Base-by-base conservation (phyloP, 2,888 invertebrate genomes). In the Rhodophaea formosa region DNA sequence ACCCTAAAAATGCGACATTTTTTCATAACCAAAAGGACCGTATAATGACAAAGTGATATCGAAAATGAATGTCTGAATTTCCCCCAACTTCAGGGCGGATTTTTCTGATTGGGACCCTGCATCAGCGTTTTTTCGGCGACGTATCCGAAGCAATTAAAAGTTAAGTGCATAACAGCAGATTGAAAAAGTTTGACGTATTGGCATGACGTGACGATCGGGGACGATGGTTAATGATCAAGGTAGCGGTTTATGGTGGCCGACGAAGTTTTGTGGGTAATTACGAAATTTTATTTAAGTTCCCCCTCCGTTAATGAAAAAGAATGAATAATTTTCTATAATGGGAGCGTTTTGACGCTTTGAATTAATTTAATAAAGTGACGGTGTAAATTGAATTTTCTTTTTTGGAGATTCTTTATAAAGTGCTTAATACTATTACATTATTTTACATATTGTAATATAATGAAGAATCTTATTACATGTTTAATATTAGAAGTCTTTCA, bases 141-240 rank as follows among this genome's bases (percentile, higher is more conserved):
- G 30, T 30, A 23, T 7, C 30, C 43, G 44, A 16, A 43, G 29
- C 53, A 53, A 53, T 53, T 53, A 53, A 53, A 53, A 53, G 30
- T 53, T 53, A 29, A 43, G 42, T 53, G 35, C 10, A 42, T 43
- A 30, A 23, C 17, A 15, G 35, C 29, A 44, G 17, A 53, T 53
- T 53, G 53, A 53, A 53, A 53, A 53, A 53, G 53, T 53, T 53
- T 30, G 43, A 44, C 43, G 15, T 52, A 56, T 46, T 46, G 35
- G 12, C 54, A 14, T 8, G 1, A 15, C 30, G 14, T 8, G 39
- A 35, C 10, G 12, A 35, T 39, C 39, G 1, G 39, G 8, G 32
- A 30, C 30, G n/a, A 39, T 39, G 39, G 10, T 39, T 39, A 45
- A 45, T 12, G 23, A 12, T 12, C 23, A 3, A 46, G 15, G 43